These are phyloP conservation scores for Zaprionus tsacasi DNA, from an alignment of 1,140 invertebrate species.

Conservation along the genomic window DNA sequence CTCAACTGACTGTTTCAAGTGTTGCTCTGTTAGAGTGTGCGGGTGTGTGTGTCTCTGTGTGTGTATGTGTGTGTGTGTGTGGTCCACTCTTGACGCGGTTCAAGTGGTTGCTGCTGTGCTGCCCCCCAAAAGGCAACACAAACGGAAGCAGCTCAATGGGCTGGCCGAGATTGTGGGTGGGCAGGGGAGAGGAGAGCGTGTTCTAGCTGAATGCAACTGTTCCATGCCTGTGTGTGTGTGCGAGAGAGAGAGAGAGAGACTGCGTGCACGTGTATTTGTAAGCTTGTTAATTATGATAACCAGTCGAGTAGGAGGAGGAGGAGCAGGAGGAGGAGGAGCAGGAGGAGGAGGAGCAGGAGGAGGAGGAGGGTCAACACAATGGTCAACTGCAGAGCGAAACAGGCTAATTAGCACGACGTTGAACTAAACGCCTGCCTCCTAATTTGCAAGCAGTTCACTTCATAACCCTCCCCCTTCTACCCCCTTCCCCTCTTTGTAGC, in stretches of 20 bases:
- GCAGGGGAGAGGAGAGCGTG: not conserved
- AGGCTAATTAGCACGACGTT: constrained; percentile 68
- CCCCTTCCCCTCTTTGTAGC: not conserved
- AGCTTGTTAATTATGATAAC: constrained; percentile 79
- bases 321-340: not conserved
- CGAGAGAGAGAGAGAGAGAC: constrained; percentile 23
- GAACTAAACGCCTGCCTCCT: constrained; percentile 64
- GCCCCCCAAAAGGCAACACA: constrained; percentile 48
- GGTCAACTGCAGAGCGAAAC: constrained; percentile 51
- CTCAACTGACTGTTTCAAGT: constrained; percentile 61
- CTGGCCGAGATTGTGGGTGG: constrained; percentile 8
- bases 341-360: too few species aligned
- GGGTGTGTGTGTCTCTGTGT: constrained; percentile 12
- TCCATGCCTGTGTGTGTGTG: constrained; percentile 16
- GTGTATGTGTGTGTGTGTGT: constrained; percentile 47
- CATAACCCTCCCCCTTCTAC: not conserved
- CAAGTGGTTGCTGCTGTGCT: constrained; percentile 49
- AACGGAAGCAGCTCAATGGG: constrained; percentile 61
- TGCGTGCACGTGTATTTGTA: constrained; percentile 20
- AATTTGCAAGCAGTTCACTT: constrained; percentile 43
- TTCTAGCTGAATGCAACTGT: not conserved
- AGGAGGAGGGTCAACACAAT: constrained; percentile 51
- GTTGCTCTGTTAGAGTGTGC: constrained; percentile 21
- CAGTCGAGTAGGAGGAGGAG: constrained; percentile 32
- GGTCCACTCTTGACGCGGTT: constrained; percentile 58